Conservation (phyloP, 2,888 invertebrate species). For the Carcina quercana region DNA sequence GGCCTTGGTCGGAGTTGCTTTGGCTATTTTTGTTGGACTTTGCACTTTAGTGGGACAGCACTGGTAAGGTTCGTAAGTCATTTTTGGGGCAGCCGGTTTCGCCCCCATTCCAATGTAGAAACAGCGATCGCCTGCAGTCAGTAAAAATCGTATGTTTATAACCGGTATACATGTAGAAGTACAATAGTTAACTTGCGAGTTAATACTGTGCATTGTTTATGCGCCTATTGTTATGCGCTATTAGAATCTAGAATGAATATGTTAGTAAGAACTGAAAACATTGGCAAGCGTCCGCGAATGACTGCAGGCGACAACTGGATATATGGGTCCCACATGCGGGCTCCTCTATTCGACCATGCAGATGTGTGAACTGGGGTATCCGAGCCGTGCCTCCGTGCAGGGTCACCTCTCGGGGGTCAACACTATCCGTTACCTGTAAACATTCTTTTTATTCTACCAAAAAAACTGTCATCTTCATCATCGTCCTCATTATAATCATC, state of each 20-base stretch:
- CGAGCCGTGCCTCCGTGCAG: too few species aligned
- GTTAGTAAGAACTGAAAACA: conserved; percentile 71
- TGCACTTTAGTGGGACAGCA: conserved; percentile 92
- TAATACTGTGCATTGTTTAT: conserved; percentile 60
- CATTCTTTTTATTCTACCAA: conserved; percentile 67
- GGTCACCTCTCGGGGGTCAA: conserved; percentile 47
- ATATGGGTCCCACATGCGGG: conserved; percentile 61
- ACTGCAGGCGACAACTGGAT: conserved; percentile 79
- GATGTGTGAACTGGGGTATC: conserved; percentile 54
- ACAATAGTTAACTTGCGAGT: conserved; percentile 59
- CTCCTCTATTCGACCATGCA: conserved; percentile 61
- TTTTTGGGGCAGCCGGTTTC: conserved; percentile 83
- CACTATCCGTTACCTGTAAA: conserved; percentile 68
- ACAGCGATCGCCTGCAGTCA: conserved; percentile 97
- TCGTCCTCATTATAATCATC: conserved; percentile 56
- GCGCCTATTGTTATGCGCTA: conserved; percentile 56
- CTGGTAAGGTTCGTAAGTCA: conserved; percentile 92
- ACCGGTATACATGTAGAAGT: conserved; percentile 10
- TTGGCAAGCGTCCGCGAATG: conserved; percentile 73
- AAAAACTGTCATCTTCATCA: conserved; percentile 64
- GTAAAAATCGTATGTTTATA: conserved; percentile 82
- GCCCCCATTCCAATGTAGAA: conserved; percentile 97
- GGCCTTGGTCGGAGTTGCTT: conserved; percentile 79
- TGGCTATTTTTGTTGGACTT: conserved; percentile 86
- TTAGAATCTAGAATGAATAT: conserved; percentile 59